Base-by-base conservation (phyloP, 2,888 invertebrate species). In the Alcis repandata region DNA sequence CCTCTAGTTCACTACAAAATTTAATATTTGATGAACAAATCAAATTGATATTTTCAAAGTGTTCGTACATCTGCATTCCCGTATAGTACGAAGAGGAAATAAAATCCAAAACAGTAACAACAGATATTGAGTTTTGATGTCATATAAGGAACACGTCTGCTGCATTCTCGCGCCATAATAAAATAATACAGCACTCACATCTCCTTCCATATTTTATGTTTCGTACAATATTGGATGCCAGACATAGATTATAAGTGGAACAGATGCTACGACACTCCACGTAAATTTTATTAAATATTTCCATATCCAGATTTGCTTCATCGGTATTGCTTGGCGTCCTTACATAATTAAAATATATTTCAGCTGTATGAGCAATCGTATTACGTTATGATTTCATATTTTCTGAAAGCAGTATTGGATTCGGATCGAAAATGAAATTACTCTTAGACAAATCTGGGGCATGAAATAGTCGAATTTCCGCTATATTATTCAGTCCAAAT, bases 121-220 rank as follows among this genome's bases (percentile, higher is more conserved):
- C 82, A 85, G 83, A 89, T 88, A 90, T 91, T 86, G 90, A 87
- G 87, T 88, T 90, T 87, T 89, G 86, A 91, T 89, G 86, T 88
- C 88, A 82, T 84, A 82, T 76, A 84, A 79, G 84, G 86, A 83
- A 84, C 84, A 85, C 85, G 84, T 82, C 83, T 86, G 76, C 74
- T 79, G 79, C 79, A 85, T 85, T 86, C 84, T 83, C 81, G 77
- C 79, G 77, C 79, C 79, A 83, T 89, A 86, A 86, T 90, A 89
- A 89, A 89, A 89, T 87, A 87, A 87, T 83, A 86, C 78, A 77
- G 64, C 59, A 60, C 66, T 62, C 61, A 53, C 57, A 59, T 59
- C 52, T 48, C 33, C 58, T 52, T 40, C 53, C 58, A 52, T 73
- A 66, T 66, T 69, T 66, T 70, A 65, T 69, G 61, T 63, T 60